These are phyloP conservation scores for Melanotaenia parkinsoni DNA, from an alignment of 2,797 vertebrate species.

Conservation along the genomic window DNA sequence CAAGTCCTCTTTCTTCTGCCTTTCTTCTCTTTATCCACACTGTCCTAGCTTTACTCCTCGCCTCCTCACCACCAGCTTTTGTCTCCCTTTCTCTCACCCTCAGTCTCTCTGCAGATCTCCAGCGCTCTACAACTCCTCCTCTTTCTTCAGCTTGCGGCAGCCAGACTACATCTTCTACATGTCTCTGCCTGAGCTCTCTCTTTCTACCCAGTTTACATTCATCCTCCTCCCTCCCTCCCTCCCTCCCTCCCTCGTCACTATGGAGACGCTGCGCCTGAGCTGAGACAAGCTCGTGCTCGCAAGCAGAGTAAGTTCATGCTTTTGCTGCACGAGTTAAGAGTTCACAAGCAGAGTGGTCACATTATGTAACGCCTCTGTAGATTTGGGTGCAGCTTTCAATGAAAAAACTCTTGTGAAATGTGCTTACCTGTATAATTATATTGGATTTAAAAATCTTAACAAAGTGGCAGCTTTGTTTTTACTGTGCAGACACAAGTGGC, in stretches of 20 bases:
- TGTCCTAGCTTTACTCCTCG: conserved; percentile 54
- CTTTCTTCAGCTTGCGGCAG: conserved; percentile 78
- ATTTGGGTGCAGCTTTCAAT: background rate
- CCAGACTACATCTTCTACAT: conserved; percentile 80
- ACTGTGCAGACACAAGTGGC: background rate
- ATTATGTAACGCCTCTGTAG: background rate
- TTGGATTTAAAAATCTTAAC: no score
- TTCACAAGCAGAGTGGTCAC: background rate
- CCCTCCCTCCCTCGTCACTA: conserved; percentile 66
- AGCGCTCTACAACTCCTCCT: conserved; percentile 75
- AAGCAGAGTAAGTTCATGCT: conserved; percentile 37
- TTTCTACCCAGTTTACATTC: conserved; percentile 40
- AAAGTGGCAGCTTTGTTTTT: background rate
- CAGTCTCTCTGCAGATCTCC: conserved; percentile 73
- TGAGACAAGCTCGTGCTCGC: conserved; percentile 65
- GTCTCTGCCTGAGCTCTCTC: conserved; percentile 78
- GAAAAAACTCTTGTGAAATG: background rate
- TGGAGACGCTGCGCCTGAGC: conserved; percentile 70
- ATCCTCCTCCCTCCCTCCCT: conserved; percentile 28
- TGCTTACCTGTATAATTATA: background rate
- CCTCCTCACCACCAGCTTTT: conserved; percentile 69
- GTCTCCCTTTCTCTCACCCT: conserved; percentile 61
- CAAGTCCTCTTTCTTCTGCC: conserved; percentile 29
- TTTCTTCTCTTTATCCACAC: conserved; percentile 41
- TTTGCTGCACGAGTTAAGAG: conserved; percentile 34